Evolutionary conservation across 2,888 invertebrate genomes (phyloP).

Genomic region (Cephalotes varians): DNA sequence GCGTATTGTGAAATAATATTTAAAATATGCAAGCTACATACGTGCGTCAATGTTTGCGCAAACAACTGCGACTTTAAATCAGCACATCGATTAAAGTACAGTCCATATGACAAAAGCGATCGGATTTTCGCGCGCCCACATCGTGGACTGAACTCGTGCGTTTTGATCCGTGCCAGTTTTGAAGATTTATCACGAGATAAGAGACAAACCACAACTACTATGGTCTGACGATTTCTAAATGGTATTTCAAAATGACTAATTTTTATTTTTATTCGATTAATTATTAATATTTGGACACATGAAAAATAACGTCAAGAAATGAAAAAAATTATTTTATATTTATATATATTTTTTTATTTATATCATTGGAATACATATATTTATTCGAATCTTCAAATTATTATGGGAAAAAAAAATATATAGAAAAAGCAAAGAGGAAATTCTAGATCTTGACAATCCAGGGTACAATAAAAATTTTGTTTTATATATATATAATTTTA

Average conservation of each 20-base stretch:
- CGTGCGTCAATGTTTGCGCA: background rate
- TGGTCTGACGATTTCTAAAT: background rate
- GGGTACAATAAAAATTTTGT: background rate
- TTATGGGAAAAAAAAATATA: background rate
- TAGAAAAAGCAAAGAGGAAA: background rate
- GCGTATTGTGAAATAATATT: slow-evolving; percentile 28
- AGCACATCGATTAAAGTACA: background rate
- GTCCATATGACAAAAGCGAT: background rate
- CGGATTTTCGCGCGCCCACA: background rate
- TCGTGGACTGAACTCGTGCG: background rate
- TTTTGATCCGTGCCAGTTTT: background rate
- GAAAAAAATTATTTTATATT: background rate
- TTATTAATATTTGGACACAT: background rate
- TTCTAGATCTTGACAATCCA: background rate
- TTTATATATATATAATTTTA: background rate
- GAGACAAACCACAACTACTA: background rate
- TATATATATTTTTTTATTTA: background rate
- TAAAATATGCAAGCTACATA: slow-evolving; percentile 13
- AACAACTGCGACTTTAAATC: slow-evolving; percentile 7
- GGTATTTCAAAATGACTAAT: slow-evolving; percentile 4
- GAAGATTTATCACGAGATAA: slow-evolving; percentile 13
- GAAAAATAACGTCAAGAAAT: background rate
- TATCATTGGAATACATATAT: background rate
- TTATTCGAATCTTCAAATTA: background rate
- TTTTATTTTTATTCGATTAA: background rate